Percentiles rank a stretch among this genome's conserved stretches.
Evolutionary conservation across 2,797 vertebrate genomes (phyloP).

Genomic region (Pantherophis vulpinus): DNA sequence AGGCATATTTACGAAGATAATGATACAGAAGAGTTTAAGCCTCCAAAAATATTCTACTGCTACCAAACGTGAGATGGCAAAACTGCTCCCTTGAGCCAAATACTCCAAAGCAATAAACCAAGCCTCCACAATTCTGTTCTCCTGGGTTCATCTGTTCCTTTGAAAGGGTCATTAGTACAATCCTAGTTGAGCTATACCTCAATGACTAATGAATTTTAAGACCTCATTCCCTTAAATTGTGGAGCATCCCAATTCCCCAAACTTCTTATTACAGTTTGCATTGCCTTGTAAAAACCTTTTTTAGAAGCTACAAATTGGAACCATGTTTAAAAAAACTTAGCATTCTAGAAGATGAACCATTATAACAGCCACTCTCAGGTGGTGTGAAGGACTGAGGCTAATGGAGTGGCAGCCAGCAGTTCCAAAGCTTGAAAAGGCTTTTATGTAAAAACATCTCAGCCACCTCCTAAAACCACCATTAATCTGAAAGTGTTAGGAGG

Average conservation of each 20-base stretch:
- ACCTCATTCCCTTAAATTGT: not conserved
- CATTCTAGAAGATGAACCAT: not conserved
- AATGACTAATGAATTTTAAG: constrained; percentile 12
- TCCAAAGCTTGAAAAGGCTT: not conserved
- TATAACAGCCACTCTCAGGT: not conserved
- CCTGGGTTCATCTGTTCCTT: not conserved
- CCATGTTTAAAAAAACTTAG: not conserved
- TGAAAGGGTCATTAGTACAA: not conserved
- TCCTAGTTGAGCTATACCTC: not conserved
- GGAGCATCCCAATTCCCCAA: constrained; percentile 8
- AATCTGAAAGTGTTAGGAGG: not conserved
- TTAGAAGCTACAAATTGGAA: not conserved
- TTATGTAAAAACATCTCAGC: not conserved
- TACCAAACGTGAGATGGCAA: constrained; percentile 7
- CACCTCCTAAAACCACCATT: not conserved
- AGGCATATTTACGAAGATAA: constrained; percentile 30
- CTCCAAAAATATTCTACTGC: constrained; percentile 26
- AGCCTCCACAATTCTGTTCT: constrained; percentile 15
- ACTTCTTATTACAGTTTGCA: not conserved
- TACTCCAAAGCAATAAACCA: constrained; percentile 26
- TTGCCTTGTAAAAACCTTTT: not conserved
- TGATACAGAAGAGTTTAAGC: constrained; percentile 7
- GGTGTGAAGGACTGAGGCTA: not conserved
- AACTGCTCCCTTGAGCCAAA: constrained; percentile 30
- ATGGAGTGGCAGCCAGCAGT: not conserved